Evolutionary conservation across 2,113 vertebrate genomes (phyloP), one percentile per base, ranked within the genome.

Genomic region (Anarhynchus alexandrinus): DNA sequence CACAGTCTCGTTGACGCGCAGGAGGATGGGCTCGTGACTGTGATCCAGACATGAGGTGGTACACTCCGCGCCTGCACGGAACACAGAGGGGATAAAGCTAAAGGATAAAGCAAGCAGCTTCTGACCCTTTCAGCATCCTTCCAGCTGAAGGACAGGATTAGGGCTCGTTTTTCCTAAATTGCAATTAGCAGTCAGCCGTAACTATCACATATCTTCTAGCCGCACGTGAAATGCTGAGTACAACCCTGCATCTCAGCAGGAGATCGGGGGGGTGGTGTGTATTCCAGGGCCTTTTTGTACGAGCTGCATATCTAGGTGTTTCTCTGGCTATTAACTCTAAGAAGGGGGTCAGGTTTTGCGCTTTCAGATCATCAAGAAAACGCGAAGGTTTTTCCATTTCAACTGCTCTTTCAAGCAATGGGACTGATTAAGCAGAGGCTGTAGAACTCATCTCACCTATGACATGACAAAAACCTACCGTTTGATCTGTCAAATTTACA

Each of bases 1-100:
- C 19, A 98, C 95, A 0, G 98, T 99, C 98, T 99, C 98, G 4
- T 99, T 99, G 83, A 97, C 78, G 1, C 98, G 99, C 95, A 99
- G 98, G 93, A 99, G 98, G 96, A 99, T 98, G 93, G 99, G 98
- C 80, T 99, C 99, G 6, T 98, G 99, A 97, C 98, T 99, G 95
- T 98, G 98, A 91, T 99, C 99, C 90, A 98, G 98, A 97, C 99
- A 99, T 5, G 98, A 98, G 92, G 99, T 98, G 96, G 98, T 98
- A 71, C 99, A 99, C 97, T 99, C 99, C 0, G 99, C 98, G 65
- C 99, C 99, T 99, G 97, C 76, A 87, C 5, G 5, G 40, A 91
- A 86, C 58, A 89, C 13, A 2, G 52, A 78, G 51, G 73, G 66
- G 40, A 85, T 62, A 91, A 93, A 82, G 78, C 34, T 58, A 59